Conservation (phyloP, 2,888 invertebrate genomes). For the Junonia oenone region DNA sequence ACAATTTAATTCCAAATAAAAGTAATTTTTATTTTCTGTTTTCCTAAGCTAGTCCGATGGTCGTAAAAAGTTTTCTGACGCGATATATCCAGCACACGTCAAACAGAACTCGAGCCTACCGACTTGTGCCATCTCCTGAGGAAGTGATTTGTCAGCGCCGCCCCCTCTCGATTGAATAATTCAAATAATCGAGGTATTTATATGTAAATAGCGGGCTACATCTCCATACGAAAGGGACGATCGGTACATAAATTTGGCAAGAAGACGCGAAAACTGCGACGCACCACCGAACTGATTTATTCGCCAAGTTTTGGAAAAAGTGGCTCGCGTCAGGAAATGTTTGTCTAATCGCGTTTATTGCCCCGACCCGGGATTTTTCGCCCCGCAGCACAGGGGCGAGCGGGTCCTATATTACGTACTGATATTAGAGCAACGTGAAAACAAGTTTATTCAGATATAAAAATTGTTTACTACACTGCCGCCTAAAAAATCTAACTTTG, state of each 20-base stretch:
- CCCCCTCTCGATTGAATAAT: slow-evolving; percentile 81
- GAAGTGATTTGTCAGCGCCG: slow-evolving; percentile 79
- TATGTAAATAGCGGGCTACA: slow-evolving; percentile 78
- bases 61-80: slow-evolving; percentile 28
- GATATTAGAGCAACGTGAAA: slow-evolving; percentile 34
- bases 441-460: slow-evolving; percentile 33
- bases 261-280: slow-evolving; percentile 77
- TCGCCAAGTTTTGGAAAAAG: slow-evolving; percentile 74
- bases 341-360: slow-evolving; percentile 78
- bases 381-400: slow-evolving; percentile 53
- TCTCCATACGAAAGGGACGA: slow-evolving; percentile 80
- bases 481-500: background rate
- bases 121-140: slow-evolving; percentile 74
- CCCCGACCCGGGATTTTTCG: slow-evolving; percentile 62
- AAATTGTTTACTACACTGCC: slow-evolving; percentile 22
- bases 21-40: background rate
- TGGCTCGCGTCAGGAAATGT: slow-evolving; percentile 76
- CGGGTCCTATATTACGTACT: slow-evolving; percentile 33
- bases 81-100: slow-evolving; percentile 55
- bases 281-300: slow-evolving; percentile 78
- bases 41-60: slow-evolving; percentile 11
- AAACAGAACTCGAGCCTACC: slow-evolving; percentile 61
- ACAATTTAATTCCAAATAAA: too few species aligned
- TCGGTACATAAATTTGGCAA: slow-evolving; percentile 80
- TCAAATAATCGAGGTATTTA: slow-evolving; percentile 81